These are phyloP conservation scores for Eurosta solidaginis DNA, from an alignment of 1,140 invertebrate species.

Conservation along the genomic window DNA sequence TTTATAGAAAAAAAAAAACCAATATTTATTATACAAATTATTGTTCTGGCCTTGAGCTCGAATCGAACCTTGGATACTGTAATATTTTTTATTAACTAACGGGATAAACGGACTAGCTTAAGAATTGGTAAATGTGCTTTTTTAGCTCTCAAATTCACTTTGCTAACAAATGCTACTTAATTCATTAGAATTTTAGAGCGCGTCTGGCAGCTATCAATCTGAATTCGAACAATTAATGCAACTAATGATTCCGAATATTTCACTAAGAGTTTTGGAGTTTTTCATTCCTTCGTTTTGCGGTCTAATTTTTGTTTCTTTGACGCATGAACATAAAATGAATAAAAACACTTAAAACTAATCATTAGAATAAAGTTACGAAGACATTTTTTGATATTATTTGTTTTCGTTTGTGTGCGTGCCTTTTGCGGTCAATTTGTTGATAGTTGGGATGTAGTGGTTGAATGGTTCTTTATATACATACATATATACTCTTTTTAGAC, in stretches of 20 bases:
- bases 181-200: background rate
- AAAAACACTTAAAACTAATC: slow-evolving; percentile 18
- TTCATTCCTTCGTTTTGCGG: background rate
- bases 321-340: no score
- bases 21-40: no score
- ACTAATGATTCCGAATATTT: slow-evolving; percentile 4
- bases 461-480: background rate
- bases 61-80: no score
- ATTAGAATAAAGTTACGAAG: background rate
- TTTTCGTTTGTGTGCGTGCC: background rate
- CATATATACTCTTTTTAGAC: background rate
- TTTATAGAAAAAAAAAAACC: no score
- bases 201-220: slow-evolving; percentile 26
- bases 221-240: slow-evolving; percentile 23
- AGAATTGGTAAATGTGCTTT: no score
- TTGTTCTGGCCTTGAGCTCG: no score
- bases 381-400: background rate
- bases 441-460: background rate
- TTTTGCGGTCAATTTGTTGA: background rate
- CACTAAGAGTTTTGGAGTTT: background rate
- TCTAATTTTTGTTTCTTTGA: background rate
- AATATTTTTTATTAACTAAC: no score
- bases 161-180: background rate
- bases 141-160: background rate
- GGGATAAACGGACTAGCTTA: no score